Base-by-base conservation (phyloP, 2,797 vertebrate species). In the Clangula hyemalis region DNA sequence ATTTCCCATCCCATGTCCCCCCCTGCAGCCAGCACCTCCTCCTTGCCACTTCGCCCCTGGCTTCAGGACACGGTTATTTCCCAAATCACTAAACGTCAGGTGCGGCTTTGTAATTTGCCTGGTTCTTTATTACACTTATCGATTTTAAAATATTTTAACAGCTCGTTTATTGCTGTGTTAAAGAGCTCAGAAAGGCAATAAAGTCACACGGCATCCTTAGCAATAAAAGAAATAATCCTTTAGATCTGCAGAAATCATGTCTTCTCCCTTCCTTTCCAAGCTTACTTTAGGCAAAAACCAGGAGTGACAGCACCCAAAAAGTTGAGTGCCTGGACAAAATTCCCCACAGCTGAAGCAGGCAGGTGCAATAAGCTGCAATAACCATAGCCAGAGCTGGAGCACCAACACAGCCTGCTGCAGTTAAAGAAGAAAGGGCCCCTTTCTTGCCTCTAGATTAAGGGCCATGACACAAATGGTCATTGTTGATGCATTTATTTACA, bases 141-240 rank as follows among this genome's bases (percentile, higher is more conserved):
- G 96, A 96, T 96, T 96, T 96, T 94, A 90, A 94, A 94, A 95
- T 94, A 94, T 94, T 95, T 94, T 96, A 96, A 93, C n/a, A 12
- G 77, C 64, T 95, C 64, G 0, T 93, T 94, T 96, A 93, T 97
- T 79, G 90, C 91, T 60, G 66, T 45, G 88, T 94, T 97, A 96
- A 96, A 95, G 93, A 90, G 90, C 94, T 93, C 39, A 10, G 83
- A 88, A 90, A 91, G 71, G 90, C 95, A 94, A 93, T 96, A 96
- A 96, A 94, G 85, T 86, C 80, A 75, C 21, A 8, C 66, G 12
- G 80, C 64, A 47, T 79, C 86, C 77, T 85, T 71, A 78, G 88
- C 28, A 70, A 90, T 90, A 81, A 75, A 95, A 91, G 85, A 81
- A 95, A 95, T 61, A 84, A 91, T 72, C 92, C 51, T 80, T 49